Base-by-base conservation (phyloP, 2,113 vertebrate genomes). In the Xiphophorus hellerii region DNA sequence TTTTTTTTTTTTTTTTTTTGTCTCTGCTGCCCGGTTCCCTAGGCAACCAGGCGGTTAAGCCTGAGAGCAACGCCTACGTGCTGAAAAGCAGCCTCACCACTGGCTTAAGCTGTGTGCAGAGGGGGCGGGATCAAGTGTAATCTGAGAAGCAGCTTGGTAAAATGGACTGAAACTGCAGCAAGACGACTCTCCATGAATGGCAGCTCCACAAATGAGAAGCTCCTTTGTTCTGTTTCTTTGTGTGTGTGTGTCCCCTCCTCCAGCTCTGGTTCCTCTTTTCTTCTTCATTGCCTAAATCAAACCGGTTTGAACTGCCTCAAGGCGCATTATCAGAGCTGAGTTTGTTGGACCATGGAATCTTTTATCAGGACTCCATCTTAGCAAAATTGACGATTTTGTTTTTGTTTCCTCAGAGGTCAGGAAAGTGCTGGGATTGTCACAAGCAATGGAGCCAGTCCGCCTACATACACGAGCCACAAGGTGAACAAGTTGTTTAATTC, bases 351-450 rank as follows among this genome's bases (percentile, higher is more conserved):
- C 71, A 66, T 58, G 37, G 11, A 13, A 42, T 54, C 7, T 17
- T 31, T 65, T 14, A 37, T 29, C 11, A 15, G 42, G 20, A 37
- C 27, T 69, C 5, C 27, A 33, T 64, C 14, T 51, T 42, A 27
- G 5, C 30, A 15, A 8, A 0, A 14, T 20, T 31, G 29, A 25
- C 0, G 15, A n/a, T 62, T 70, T 54, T 14, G 29, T 63, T 73
- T 30, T 39, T 62, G 74, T 95, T 61, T 88, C 30, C 88, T 83
- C 78, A 99, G 98, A 91, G 98, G 98, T 82, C 98, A 99, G 82
- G 98, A 99, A 90, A 98, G 98, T 66, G 98, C 97, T 65, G 98
- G 98, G 69, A 95, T 99, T 82, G 98, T 98, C 87, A 97, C 96
- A 60, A 97, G 98, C 87, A 95, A 98, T 94, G 98, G 98, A 75